These are phyloP conservation scores for Laothoe populi DNA, from an alignment of 2,888 invertebrate genomes.

Conservation along the genomic window DNA sequence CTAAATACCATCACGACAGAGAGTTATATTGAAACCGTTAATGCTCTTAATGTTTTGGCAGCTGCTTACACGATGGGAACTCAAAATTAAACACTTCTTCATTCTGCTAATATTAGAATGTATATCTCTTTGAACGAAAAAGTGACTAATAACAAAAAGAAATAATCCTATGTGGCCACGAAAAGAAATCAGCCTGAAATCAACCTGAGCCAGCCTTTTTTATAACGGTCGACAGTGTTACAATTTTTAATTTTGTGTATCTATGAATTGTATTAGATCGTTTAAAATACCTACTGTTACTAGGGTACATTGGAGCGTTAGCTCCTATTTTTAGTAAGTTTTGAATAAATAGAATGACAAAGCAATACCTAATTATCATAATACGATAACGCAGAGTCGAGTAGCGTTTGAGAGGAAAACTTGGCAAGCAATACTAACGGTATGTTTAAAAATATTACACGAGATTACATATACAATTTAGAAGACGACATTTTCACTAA, in stretches of 20 bases:
- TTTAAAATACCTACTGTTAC: too few species aligned
- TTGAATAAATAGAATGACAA: neutral
- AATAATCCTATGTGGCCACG: neutral
- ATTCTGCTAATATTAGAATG: neutral
- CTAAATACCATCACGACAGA: neutral
- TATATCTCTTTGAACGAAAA: neutral
- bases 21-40: neutral
- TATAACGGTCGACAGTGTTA: neutral
- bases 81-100: neutral
- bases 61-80: neutral
- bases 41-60: constrained; percentile 3
- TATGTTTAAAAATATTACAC: constrained; percentile 21
- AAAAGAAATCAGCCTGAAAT: too few species aligned
- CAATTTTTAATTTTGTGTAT: neutral
- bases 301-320: too few species aligned
- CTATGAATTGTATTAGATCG: too few species aligned
- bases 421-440: neutral
- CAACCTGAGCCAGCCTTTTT: too few species aligned
- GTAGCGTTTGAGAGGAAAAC: constrained; percentile 3
- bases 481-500: neutral
- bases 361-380: neutral
- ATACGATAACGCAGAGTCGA: neutral
- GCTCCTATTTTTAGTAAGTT: neutral
- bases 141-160: neutral
- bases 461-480: neutral